Conservation (phyloP, 1,140 invertebrate genomes). For the Drosophila setifemur region DNA sequence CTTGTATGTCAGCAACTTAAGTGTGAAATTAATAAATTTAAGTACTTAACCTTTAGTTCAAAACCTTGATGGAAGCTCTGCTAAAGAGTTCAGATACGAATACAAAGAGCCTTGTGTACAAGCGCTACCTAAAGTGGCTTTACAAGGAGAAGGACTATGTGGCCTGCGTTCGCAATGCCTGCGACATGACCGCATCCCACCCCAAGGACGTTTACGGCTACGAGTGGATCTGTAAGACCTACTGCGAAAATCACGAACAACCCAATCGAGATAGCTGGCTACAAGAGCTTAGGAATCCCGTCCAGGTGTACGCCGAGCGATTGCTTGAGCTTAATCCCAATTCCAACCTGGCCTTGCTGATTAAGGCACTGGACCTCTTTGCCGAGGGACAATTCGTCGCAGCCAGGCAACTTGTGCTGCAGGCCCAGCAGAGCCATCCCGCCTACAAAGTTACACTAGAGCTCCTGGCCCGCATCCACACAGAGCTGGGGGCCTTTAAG, state of each 20-base stretch:
- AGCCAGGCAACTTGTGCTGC: conserved; percentile 83
- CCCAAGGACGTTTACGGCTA: conserved; percentile 83
- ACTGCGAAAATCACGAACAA: conserved; percentile 83
- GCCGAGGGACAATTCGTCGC: conserved; percentile 83
- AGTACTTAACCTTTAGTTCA: conserved; percentile 49
- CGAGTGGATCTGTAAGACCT: conserved; percentile 86
- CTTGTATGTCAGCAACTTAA: conserved; percentile 30
- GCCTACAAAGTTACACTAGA: conserved; percentile 48
- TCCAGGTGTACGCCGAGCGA: conserved; percentile 83
- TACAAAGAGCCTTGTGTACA: conserved; percentile 81
- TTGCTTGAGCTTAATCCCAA: conserved; percentile 83
- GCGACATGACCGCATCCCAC: conserved; percentile 83
- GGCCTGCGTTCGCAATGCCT: conserved; percentile 83
- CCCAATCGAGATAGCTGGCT: conserved; percentile 20
- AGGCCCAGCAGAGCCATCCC: conserved; percentile 61
- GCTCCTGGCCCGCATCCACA: conserved; percentile 62
- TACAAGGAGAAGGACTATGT: conserved; percentile 83
- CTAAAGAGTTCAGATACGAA: conserved; percentile 39
- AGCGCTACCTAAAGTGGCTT: conserved; percentile 84
- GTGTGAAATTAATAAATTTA: not conserved
- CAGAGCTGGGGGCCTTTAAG: conserved; percentile 74
- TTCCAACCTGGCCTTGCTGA: conserved; percentile 85
- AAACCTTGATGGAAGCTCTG: conserved; percentile 67
- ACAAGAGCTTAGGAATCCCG: conserved; percentile 49
- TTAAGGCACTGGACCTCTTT: conserved; percentile 85